A percentile compares a stretch with the other conserved stretches of the same genome.
Evolutionary conservation across 37 sponge, comb jelly and placozoan species (phyloP).

Genomic region (Halichondria panicea): DNA sequence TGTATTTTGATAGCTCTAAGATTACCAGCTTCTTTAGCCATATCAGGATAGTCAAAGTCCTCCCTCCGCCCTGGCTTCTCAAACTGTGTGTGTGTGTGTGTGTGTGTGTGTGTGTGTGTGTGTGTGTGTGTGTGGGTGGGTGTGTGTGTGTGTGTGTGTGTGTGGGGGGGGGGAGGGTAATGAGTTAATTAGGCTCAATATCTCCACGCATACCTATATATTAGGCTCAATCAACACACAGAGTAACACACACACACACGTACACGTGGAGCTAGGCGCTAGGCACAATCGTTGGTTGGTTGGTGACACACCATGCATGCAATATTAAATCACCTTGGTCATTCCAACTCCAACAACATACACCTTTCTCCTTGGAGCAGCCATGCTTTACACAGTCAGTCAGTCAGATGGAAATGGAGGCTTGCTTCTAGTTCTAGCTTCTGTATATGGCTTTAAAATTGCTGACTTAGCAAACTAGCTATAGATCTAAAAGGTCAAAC

Average conservation of each 20-base stretch:
- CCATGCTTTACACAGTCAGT: too few relatives aligned
- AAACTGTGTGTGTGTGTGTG: conserved; percentile 50
- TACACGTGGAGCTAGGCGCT: not conserved
- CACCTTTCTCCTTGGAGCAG: conserved; percentile 46
- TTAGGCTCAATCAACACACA: not conserved
- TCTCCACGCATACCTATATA: not conserved
- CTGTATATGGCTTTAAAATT: too few relatives aligned
- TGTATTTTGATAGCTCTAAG: too few relatives aligned
- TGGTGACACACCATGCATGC: too few relatives aligned
- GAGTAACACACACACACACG: not conserved
- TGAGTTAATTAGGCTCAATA: not conserved
- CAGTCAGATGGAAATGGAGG: too few relatives aligned
- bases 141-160: too few relatives aligned
- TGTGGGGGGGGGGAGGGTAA: not conserved
- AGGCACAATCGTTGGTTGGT: too few relatives aligned
- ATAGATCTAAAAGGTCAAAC: too few relatives aligned
- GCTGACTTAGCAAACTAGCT: too few relatives aligned
- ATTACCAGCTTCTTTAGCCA: conserved; percentile 94
- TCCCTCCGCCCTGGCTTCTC: conserved; percentile 89
- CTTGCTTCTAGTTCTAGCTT: too few relatives aligned
- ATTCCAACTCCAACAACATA: conserved; percentile 95
- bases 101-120: conserved; percentile 9
- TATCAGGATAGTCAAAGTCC: conserved; percentile 92
- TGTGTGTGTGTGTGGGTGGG: too few relatives aligned
- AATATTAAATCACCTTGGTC: conserved; percentile 78